Evolutionary conservation across 2,113 vertebrate species (phyloP).

Genomic region (Corythaeola cristata): DNA sequence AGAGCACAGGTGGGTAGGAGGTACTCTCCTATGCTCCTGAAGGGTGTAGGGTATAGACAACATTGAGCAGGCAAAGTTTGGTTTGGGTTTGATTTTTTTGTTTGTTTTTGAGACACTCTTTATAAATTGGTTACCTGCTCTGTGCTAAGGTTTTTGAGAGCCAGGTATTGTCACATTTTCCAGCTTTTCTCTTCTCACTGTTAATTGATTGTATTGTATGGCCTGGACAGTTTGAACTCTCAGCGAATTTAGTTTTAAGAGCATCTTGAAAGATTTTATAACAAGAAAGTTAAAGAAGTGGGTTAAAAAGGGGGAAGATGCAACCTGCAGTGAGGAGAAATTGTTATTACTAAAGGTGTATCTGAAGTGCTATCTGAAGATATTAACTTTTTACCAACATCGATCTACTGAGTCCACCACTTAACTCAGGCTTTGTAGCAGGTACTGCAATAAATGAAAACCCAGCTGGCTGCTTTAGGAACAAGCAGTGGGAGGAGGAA

Average conservation of each 20-base stretch:
- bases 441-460: not conserved
- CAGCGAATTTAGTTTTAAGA: not conserved
- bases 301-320: not conserved
- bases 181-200: not conserved
- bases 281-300: not conserved
- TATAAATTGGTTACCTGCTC: not conserved
- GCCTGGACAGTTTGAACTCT: not conserved
- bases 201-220: not conserved
- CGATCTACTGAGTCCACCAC: not conserved
- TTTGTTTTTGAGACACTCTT: not conserved
- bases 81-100: not conserved
- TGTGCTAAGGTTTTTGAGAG: not conserved
- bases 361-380: not conserved
- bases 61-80: not conserved
- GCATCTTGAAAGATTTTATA: not conserved
- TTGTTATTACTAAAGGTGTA: not conserved
- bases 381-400: not conserved
- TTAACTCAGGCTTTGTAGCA: not conserved
- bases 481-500: not conserved
- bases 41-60: not conserved
- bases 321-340: not conserved
- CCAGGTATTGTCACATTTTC: not conserved
- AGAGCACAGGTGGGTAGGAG: not conserved
- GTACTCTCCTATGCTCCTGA: not conserved
- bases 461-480: not conserved